Conservation (phyloP, 2,797 vertebrate species). For the Hapalemur alaotrensis region DNA sequence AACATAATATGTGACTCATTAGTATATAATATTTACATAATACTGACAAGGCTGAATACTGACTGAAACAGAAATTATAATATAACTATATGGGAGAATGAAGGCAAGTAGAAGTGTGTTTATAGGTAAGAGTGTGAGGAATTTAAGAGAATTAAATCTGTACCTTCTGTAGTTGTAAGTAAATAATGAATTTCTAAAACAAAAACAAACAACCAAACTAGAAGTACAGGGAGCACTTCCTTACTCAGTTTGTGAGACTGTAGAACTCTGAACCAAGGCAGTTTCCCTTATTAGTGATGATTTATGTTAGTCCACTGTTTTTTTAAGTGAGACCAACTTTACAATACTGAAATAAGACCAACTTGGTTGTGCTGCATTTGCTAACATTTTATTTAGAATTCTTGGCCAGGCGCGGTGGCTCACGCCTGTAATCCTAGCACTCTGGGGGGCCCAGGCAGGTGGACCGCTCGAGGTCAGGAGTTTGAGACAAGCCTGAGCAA, state of each 20-base stretch:
- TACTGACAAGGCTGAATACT: neutral
- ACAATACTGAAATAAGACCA: too few species aligned
- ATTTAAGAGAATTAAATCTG: neutral
- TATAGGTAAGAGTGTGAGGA: neutral
- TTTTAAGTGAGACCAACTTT: too few species aligned
- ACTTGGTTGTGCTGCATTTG: too few species aligned
- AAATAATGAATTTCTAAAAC: constrained; percentile 9
- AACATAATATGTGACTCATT: neutral
- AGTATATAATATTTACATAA: constrained; percentile 5
- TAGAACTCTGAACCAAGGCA: neutral
- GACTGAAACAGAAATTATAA: neutral
- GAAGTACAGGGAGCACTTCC: neutral
- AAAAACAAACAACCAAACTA: neutral
- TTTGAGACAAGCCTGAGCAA: too few species aligned
- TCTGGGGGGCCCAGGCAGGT: too few species aligned
- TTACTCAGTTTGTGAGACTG: neutral
- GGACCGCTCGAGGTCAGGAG: too few species aligned
- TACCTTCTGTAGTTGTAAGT: neutral
- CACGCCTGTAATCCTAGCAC: too few species aligned
- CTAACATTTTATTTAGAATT: too few species aligned
- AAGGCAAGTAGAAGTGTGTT: neutral
- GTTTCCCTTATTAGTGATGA: neutral
- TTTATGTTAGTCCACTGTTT: too few species aligned
- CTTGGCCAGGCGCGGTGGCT: too few species aligned
- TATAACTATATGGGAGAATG: neutral